Conservation (phyloP, 2,113 vertebrate species). For the Actenoides hombroni region DNA sequence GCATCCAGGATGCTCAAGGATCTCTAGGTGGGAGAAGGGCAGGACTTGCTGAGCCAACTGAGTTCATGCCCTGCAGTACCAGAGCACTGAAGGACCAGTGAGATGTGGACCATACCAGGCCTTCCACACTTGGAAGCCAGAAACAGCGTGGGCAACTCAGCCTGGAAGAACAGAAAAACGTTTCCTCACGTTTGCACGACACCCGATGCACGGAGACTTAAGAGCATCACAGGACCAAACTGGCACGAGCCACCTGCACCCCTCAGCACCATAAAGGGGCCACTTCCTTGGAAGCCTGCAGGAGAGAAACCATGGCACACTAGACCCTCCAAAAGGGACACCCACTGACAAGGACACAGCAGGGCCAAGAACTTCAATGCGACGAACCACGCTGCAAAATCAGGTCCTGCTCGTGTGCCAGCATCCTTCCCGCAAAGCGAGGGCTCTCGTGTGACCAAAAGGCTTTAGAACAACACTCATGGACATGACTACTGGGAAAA, state of each 20-base stretch:
- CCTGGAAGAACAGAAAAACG: rapidly evolving
- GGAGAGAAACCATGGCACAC: neutral
- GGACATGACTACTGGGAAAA: neutral
- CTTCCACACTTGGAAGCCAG: neutral
- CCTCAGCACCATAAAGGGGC: rapidly evolving
- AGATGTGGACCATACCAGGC: neutral
- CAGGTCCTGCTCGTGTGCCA: rapidly evolving
- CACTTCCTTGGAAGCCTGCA: neutral
- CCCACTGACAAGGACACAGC: neutral
- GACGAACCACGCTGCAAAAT: neutral
- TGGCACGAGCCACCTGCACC: rapidly evolving
- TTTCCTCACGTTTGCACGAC: rapidly evolving
- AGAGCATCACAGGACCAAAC: neutral
- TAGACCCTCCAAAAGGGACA: neutral
- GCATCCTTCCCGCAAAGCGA: neutral
- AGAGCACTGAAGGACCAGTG: neutral
- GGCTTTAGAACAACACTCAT: neutral
- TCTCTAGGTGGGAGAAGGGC: neutral
- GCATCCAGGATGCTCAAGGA: neutral
- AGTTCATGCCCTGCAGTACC: neutral
- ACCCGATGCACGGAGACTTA: rapidly evolving
- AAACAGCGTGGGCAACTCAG: neutral
- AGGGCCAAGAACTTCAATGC: neutral
- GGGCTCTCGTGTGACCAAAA: rapidly evolving
- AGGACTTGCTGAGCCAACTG: rapidly evolving